A percentile compares a stretch with the other conserved stretches of the same genome.
Conservation (phyloP, 2,113 vertebrate species). For the Columba livia region DNA sequence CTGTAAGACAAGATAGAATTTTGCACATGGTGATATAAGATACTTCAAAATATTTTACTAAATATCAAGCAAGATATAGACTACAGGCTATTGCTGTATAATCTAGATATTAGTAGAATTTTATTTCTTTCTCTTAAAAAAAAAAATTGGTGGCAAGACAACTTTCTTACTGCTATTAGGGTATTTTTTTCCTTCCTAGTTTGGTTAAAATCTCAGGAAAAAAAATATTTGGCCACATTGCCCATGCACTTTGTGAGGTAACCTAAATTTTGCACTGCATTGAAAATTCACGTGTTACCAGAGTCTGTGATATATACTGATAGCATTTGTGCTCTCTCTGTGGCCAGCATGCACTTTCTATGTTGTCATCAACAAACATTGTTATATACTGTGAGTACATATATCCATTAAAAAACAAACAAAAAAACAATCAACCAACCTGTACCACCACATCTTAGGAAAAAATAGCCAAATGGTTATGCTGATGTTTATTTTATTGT, state of each 20-base stretch:
- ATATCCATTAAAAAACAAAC: not conserved
- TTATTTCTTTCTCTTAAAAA: not conserved
- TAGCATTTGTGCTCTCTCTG: not conserved
- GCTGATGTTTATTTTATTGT: not conserved
- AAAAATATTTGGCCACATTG: not conserved
- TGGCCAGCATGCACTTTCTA: not conserved
- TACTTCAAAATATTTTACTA: not conserved
- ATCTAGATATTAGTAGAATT: not conserved
- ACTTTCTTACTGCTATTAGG: not conserved
- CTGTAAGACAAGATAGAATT: not conserved
- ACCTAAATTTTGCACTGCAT: not conserved
- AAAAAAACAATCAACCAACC: too few species aligned
- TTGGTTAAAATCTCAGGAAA: not conserved
- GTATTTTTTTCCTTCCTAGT: not conserved
- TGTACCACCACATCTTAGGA: too few species aligned
- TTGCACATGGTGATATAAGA: not conserved
- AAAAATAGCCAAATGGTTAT: not conserved
- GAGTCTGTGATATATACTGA: fast-evolving
- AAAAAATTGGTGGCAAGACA: not conserved
- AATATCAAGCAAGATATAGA: not conserved
- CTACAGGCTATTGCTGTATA: not conserved
- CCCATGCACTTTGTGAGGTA: not conserved
- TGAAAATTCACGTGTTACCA: fast-evolving
- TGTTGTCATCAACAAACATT: not conserved
- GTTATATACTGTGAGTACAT: not conserved